Evolutionary conservation across 2,888 invertebrate genomes (phyloP).

Genomic region (Tachina grossa): DNA sequence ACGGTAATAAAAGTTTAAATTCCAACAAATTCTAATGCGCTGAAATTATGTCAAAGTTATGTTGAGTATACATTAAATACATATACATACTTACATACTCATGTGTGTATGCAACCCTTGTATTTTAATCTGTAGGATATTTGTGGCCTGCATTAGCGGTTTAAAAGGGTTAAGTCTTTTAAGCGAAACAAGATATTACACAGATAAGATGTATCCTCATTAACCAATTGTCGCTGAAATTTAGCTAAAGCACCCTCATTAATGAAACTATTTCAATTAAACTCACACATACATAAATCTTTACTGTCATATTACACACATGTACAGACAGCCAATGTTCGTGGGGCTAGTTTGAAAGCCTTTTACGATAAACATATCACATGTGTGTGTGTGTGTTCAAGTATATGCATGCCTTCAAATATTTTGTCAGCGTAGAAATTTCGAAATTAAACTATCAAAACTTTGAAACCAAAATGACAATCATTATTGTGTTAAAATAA

Average conservation of each 20-base stretch:
- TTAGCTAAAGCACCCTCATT: constrained; percentile 51
- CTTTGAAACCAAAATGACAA: constrained; percentile 55
- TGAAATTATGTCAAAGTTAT: too few relatives aligned
- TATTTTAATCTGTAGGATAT: constrained; percentile 21
- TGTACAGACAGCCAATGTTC: not conserved
- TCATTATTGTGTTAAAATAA: constrained; percentile 44
- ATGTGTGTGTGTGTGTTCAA: not conserved
- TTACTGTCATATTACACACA: not conserved
- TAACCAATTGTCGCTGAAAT: constrained; percentile 41
- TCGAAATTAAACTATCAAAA: constrained; percentile 60
- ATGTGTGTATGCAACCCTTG: not conserved
- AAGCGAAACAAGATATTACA: constrained; percentile 30
- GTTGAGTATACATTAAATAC: too few relatives aligned
- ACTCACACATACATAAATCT: constrained; percentile 9
- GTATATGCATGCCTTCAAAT: not conserved
- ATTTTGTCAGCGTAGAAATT: constrained; percentile 45
- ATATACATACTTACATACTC: not conserved
- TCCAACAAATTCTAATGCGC: too few relatives aligned
- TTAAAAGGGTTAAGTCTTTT: constrained; percentile 26
- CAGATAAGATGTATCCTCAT: constrained; percentile 39
- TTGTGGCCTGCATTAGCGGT: constrained; percentile 64
- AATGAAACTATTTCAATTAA: constrained; percentile 69
- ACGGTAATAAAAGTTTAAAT: too few relatives aligned
- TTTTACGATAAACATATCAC: not conserved
- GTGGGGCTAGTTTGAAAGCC: constrained; percentile 1